Base-by-base conservation (phyloP, 2,113 vertebrate species). In the Anguilla japonica region DNA sequence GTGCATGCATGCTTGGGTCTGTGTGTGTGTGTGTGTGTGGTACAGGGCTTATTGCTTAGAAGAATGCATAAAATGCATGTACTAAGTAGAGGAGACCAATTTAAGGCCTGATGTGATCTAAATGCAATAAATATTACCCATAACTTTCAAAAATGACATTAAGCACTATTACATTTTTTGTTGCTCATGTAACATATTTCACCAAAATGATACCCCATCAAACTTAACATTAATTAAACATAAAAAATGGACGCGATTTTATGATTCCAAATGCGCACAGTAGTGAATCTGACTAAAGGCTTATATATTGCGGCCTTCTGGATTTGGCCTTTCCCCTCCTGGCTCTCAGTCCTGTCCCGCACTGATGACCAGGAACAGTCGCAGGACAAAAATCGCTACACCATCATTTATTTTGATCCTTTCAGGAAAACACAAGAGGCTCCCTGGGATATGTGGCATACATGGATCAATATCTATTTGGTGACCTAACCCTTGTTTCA, bases 381-480 rank as follows among this genome's bases (percentile, higher is more conserved):
- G 85, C 85, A 82, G 85, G 88, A 82, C 71, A 80, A 85, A 89
- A 90, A 89, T 89, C 88, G 85, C 60, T 89, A 81, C 56, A 43
- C 90, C 88, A 89, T 90, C 84, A 89, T 92, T 91, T 92, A 91
- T 91, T 91, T 91, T 91, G 87, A 88, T 92, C 90, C 90, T 84
- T 91, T 85, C 86, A 84, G 88, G 91, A 91, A 90, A 88, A 87
- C 85, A 50, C 87, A 84, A 89, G 85, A 81, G 53, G 50, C 87
- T 91, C 90, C 88, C 34, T 34, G 82, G 88, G 88, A 93, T 87
- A 83, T 88, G 89, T 89, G 79, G 87, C 88, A 88, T 85, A 91
- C 81, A 81, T 88, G 89, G 90, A 94, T 95, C 93, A 94, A 94
- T 94, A 94, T 92, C 93, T 91, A 93, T 94, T 91, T 92, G 91